Evolutionary conservation across 2,113 vertebrate species (phyloP).

Genomic region (Neofelis nebulosa): DNA sequence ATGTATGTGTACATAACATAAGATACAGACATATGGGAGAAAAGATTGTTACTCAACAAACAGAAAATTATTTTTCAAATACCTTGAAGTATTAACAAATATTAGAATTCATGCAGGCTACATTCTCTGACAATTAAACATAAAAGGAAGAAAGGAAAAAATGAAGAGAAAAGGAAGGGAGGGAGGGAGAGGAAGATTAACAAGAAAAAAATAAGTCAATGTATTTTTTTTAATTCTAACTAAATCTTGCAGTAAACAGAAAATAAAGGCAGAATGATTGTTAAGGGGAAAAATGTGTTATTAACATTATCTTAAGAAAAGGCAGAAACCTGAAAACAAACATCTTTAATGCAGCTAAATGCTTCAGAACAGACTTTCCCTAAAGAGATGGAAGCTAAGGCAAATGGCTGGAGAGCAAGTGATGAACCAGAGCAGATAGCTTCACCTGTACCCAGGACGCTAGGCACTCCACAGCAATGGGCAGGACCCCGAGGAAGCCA

Average conservation of each 20-base stretch:
- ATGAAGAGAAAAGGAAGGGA: background rate
- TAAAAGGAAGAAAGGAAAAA: background rate
- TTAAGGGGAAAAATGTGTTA: background rate
- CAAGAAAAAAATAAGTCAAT: background rate
- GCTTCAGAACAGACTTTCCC: background rate
- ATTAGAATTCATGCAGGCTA: background rate
- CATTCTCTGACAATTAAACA: background rate
- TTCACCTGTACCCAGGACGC: background rate
- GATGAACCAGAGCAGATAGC: background rate
- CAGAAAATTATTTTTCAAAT: constrained; percentile 24
- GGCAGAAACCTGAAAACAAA: background rate
- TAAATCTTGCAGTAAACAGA: background rate
- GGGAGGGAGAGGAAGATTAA: background rate
- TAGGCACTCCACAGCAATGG: fast-evolving
- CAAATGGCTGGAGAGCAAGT: background rate
- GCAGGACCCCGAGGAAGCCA: background rate
- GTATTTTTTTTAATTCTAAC: background rate
- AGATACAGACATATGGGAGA: background rate
- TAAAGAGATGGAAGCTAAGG: background rate
- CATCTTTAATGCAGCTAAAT: background rate
- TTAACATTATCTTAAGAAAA: background rate
- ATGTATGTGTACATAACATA: background rate
- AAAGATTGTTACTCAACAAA: background rate
- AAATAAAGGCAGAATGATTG: constrained; percentile 23
- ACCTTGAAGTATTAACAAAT: background rate